phyloP scores from a whole-genome alignment of 2,113 vertebrate species.

The Lycocorax pyrrhopterus region DNA sequence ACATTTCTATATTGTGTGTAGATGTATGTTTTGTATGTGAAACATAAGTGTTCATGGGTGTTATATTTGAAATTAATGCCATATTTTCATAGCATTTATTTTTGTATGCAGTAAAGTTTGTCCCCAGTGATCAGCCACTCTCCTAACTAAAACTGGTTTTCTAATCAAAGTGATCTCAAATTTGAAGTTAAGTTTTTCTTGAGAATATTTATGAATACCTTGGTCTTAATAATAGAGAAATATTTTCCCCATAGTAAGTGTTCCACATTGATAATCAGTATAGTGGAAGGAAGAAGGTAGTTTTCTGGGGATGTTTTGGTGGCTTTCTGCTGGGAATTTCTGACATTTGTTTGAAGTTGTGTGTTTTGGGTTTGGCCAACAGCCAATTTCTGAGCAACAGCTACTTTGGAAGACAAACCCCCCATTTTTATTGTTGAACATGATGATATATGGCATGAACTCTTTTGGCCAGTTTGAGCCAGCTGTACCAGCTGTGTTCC shows the following conservation, averaged over 20 bases:
- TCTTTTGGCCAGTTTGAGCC: background rate
- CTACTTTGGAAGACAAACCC: background rate
- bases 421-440: background rate
- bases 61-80: background rate
- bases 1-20: background rate
- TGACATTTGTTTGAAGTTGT: background rate
- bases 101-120: background rate
- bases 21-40: background rate
- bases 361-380: background rate
- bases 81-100: background rate
- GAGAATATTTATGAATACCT: background rate
- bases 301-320: background rate
- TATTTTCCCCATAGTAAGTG: background rate
- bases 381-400: background rate
- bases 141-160: background rate
- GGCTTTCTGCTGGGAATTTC: background rate
- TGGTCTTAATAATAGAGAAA: background rate
- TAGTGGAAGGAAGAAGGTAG: background rate
- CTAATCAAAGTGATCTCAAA: background rate
- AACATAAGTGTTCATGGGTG: background rate
- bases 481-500: background rate
- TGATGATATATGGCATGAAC: background rate
- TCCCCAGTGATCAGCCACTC: background rate
- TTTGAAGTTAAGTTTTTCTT: background rate
- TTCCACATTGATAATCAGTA: background rate